These are phyloP conservation scores for Tetropium fuscum DNA, from an alignment of 2,888 invertebrate genomes.

Conservation along the genomic window DNA sequence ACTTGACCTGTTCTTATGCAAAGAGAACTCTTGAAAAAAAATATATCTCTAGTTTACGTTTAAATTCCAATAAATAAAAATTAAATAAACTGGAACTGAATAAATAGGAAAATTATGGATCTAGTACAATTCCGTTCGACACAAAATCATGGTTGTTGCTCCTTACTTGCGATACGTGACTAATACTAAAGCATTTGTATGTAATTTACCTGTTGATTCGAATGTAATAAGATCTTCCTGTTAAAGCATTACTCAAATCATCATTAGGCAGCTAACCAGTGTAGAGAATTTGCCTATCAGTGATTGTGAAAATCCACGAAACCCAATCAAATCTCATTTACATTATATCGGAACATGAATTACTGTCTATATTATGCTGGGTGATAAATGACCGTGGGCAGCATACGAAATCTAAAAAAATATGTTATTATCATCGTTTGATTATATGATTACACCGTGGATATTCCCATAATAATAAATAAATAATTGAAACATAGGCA, in stretches of 20 bases:
- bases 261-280: slow-evolving; percentile 38
- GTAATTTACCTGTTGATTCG: slow-evolving; percentile 40
- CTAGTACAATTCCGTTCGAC: no score
- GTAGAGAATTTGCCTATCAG: slow-evolving; percentile 37
- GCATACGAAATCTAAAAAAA: slow-evolving; percentile 2
- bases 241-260: slow-evolving; percentile 37
- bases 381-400: slow-evolving; percentile 24
- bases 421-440: slow-evolving; percentile 3
- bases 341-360: slow-evolving; percentile 22
- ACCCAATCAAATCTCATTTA: slow-evolving; percentile 13
- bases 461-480: no score
- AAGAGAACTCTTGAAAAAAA: no score
- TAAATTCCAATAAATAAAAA: no score
- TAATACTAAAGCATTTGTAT: slow-evolving; percentile 34
- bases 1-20: no score
- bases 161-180: neutral
- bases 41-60: no score
- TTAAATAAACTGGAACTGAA: no score
- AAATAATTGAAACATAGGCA: no score
- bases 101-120: no score
- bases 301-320: slow-evolving; percentile 25
- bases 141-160: no score
- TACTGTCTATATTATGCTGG: slow-evolving; percentile 24
- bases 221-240: slow-evolving; percentile 47
- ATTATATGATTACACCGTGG: slow-evolving; percentile 1